A percentile compares a stretch with the other conserved stretches of the same genome.
Evolutionary conservation across 2,113 vertebrate genomes (phyloP).

Genomic region (Picathartes gymnocephalus): DNA sequence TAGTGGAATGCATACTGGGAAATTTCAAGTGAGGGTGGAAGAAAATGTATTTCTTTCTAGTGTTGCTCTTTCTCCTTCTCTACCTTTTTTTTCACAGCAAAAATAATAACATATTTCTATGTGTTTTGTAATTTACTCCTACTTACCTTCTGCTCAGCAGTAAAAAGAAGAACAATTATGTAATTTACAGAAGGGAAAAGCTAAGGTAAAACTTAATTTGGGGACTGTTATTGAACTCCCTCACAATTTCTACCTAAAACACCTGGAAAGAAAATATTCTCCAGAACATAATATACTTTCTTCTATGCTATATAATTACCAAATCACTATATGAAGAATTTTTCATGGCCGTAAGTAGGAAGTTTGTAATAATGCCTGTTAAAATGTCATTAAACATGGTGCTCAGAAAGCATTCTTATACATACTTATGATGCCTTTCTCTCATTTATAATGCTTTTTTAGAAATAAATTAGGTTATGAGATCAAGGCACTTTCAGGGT

Average conservation of each 20-base stretch:
- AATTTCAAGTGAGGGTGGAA: neutral
- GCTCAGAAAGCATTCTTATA: neutral
- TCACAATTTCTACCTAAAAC: neutral
- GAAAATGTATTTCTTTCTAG: neutral
- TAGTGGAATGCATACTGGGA: neutral
- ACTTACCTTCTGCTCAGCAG: constrained; percentile 5
- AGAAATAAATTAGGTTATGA: neutral
- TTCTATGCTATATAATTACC: neutral
- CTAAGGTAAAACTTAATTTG: neutral
- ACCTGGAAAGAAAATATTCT: neutral
- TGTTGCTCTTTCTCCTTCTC: neutral
- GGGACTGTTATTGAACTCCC: neutral
- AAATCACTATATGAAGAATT: neutral
- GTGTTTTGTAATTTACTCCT: constrained; percentile 20
- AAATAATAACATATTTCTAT: constrained; percentile 1
- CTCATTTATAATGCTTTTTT: neutral
- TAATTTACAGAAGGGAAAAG: neutral
- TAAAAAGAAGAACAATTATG: neutral
- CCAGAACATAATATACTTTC: neutral
- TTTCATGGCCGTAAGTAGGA: neutral
- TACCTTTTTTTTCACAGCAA: neutral
- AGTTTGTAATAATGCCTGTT: neutral
- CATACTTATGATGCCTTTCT: neutral
- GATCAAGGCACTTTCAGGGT: neutral
- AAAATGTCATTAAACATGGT: neutral